These are phyloP conservation scores for Copidosoma aretas DNA, from an alignment of 2,888 invertebrate genomes.

Conservation along the genomic window DNA sequence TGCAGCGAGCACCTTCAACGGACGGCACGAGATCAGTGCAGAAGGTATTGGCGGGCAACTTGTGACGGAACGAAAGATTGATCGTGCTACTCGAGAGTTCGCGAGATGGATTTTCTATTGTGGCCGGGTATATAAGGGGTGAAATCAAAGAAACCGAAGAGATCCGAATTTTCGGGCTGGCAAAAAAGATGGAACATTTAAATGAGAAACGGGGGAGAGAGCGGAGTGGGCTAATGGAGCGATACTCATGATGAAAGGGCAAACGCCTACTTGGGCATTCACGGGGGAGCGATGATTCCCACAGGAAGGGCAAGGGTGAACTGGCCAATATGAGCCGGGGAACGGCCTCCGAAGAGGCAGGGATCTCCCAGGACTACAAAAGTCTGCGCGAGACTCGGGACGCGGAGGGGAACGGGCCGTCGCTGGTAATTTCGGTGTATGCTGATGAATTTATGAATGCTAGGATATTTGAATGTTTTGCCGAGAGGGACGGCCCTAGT, in stretches of 20 bases:
- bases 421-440: constrained; percentile 46
- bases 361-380: too few species aligned
- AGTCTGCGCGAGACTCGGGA: neutral
- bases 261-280: neutral
- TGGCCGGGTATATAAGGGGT: too few species aligned
- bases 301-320: neutral
- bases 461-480: constrained; percentile 60
- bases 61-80: neutral
- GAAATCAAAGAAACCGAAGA: too few species aligned
- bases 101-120: neutral
- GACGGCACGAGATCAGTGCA: too few species aligned
- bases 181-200: too few species aligned
- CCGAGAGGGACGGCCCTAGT: constrained; percentile 60
- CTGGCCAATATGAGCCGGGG: neutral
- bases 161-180: too few species aligned
- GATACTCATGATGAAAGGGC: too few species aligned
- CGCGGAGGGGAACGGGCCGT: neutral
- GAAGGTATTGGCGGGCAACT: too few species aligned
- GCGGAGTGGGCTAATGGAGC: too few species aligned
- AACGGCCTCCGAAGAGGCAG: neutral
- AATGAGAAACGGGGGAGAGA: too few species aligned
- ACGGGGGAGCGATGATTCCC: neutral
- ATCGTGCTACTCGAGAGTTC: neutral
- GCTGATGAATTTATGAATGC: constrained; percentile 60
- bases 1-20: too few species aligned